These are phyloP conservation scores for Parambassis ranga DNA, from an alignment of 2,797 vertebrate genomes.

Conservation along the genomic window DNA sequence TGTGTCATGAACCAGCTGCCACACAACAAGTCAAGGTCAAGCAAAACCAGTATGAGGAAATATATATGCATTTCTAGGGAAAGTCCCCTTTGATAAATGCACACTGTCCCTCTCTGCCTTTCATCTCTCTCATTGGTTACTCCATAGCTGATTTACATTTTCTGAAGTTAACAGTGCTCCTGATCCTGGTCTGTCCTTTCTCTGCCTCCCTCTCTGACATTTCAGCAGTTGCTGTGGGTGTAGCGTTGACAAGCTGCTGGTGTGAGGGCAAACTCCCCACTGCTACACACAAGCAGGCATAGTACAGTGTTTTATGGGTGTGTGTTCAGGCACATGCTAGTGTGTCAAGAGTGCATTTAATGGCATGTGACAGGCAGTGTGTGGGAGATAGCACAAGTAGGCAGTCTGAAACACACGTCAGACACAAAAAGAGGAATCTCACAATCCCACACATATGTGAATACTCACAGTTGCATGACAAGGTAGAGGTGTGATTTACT, in stretches of 20 bases:
- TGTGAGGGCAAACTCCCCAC: slow-evolving; percentile 71
- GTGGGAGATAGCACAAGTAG: slow-evolving; percentile 39
- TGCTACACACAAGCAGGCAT: slow-evolving; percentile 28
- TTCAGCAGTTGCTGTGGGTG: slow-evolving; percentile 47
- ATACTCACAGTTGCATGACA: slow-evolving; percentile 98
- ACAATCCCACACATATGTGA: slow-evolving; percentile 39
- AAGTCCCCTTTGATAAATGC: background rate
- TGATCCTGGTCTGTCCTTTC: slow-evolving; percentile 27
- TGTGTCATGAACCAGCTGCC: background rate
- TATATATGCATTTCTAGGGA: background rate
- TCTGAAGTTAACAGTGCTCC: slow-evolving; percentile 17
- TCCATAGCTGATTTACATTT: slow-evolving; percentile 29
- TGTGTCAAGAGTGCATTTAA: slow-evolving; percentile 61
- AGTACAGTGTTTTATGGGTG: background rate
- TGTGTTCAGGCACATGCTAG: background rate
- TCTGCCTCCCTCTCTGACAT: slow-evolving; percentile 52
- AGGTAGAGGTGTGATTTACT: slow-evolving; percentile 96
- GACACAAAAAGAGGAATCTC: slow-evolving; percentile 1
- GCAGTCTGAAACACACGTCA: slow-evolving; percentile 24
- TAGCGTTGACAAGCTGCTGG: slow-evolving; percentile 63
- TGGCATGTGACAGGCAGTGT: slow-evolving; percentile 52
- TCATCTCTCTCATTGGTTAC: slow-evolving; percentile 31
- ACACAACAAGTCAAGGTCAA: background rate
- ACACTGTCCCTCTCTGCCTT: background rate
- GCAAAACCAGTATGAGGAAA: background rate